Conservation (phyloP, 1,140 invertebrate genomes). For the Gryon sp. region DNA sequence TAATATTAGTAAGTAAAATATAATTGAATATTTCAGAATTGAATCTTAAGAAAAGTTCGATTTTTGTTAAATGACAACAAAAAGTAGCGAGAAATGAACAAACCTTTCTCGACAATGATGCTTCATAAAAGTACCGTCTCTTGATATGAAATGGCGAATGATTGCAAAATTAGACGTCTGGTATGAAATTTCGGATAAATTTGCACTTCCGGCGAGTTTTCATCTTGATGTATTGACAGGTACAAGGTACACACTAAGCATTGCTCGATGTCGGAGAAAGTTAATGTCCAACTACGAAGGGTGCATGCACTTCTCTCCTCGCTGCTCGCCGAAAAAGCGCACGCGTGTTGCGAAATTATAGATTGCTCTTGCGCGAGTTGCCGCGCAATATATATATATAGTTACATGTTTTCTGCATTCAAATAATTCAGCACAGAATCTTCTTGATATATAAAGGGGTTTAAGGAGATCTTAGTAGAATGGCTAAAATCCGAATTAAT, state of each 20-base stretch:
- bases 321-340: constrained; percentile 38
- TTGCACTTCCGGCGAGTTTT: constrained; percentile 57
- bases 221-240: constrained; percentile 47
- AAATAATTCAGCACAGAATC: too few species aligned
- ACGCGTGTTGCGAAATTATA: constrained; percentile 50
- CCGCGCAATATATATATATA: constrained; percentile 48
- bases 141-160: constrained; percentile 8
- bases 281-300: constrained; percentile 51
- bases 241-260: constrained; percentile 21
- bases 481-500: too few species aligned
- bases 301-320: constrained; percentile 35
- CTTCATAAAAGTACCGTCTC: constrained; percentile 31
- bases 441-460: too few species aligned
- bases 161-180: constrained; percentile 17
- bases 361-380: constrained; percentile 59
- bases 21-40: too few species aligned
- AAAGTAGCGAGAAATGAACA: constrained; percentile 25
- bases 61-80: too few species aligned
- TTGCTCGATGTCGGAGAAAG: constrained; percentile 49
- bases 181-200: constrained; percentile 6
- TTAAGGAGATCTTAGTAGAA: too few species aligned
- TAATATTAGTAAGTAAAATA: too few species aligned
- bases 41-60: too few species aligned
- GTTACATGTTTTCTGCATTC: too few species aligned
- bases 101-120: constrained; percentile 43